Base-by-base conservation (phyloP, 2,888 invertebrate genomes). In the Litoditis marina region DNA sequence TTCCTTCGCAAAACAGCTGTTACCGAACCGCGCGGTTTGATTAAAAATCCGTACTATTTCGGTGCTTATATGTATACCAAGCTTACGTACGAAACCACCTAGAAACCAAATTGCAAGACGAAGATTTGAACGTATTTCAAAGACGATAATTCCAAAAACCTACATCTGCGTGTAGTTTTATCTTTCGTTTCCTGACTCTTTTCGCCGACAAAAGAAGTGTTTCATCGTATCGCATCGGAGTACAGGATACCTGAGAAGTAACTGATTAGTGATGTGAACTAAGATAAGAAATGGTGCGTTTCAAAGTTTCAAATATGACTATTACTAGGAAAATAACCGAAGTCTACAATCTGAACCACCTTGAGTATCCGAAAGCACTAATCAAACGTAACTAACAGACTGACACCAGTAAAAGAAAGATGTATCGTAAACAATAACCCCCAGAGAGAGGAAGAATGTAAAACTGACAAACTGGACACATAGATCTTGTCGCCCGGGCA, bases 211-310 rank as follows among this genome's bases (percentile, higher is more conserved):
- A 30, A 13, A 56, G 53, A 16, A 68, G 32, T 0, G 58, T 30
- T 25, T 66, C 66, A 13, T 69, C 71, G 57, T 73, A 69, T 2
- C 53, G 28, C 22, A 74, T 60, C 25, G 72, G 63, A 25, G 63
- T 66, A 4, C 59, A 11, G n/a, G 65, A 64, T 50, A 53, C 65
- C 74, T 74, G 61, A 46, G 70, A 60, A n/a, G 31, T 2, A 34
- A 28, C 2, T 25, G n/a, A 27, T 28, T 32, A 52, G 31, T 54
- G 25, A 46, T 51, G 13, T 13, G 30, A 28, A 27, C 22, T 51
- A 13, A 51, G 28, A 1, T 25, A 19, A 19, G 7, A 39, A 39
- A 36, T 47, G 47, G 16, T 22, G 22, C n/a, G n/a, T n/a, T n/a
- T n/a, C n/a, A n/a, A n/a, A n/a, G n/a, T n/a, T n/a, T n/a, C n/a